Evolutionary conservation across 2,113 vertebrate genomes (phyloP).

Genomic region (Aspidoscelis tigris): DNA sequence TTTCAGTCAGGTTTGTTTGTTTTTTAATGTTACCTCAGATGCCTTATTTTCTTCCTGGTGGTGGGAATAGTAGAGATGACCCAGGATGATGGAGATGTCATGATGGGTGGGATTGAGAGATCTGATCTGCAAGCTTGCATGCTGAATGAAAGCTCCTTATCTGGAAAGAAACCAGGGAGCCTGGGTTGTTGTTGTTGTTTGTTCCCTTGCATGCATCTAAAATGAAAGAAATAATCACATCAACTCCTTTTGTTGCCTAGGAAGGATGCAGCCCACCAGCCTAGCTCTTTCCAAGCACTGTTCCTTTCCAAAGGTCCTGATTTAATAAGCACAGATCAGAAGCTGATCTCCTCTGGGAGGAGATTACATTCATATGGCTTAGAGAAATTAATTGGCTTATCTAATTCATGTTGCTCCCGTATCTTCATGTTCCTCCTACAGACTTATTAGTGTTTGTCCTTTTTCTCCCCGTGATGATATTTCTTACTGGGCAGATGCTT

Average conservation of each 20-base stretch:
- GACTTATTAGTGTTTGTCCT: neutral
- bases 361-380: neutral
- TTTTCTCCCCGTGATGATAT: neutral
- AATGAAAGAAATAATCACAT: neutral
- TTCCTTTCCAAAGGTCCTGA: slow-evolving; percentile 39
- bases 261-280: neutral
- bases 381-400: neutral
- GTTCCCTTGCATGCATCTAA: neutral
- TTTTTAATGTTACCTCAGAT: neutral
- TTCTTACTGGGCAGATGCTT: neutral
- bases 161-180: slow-evolving; percentile 5
- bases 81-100: too few relatives aligned
- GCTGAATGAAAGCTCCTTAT: neutral
- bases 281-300: neutral
- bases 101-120: too few relatives aligned
- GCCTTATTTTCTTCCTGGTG: too few relatives aligned
- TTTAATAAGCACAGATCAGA: slow-evolving; percentile 11
- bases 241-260: neutral
- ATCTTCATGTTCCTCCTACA: neutral
- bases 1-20: neutral
- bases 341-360: neutral
- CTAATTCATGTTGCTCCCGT: slow-evolving; percentile 28
- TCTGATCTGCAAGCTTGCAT: neutral
- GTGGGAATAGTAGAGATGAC: too few relatives aligned
- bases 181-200: neutral